A percentile compares a stretch with the other conserved stretches of the same genome.
Conservation (phyloP, 23 tunicate species). For the Trididemnum clinides region DNA sequence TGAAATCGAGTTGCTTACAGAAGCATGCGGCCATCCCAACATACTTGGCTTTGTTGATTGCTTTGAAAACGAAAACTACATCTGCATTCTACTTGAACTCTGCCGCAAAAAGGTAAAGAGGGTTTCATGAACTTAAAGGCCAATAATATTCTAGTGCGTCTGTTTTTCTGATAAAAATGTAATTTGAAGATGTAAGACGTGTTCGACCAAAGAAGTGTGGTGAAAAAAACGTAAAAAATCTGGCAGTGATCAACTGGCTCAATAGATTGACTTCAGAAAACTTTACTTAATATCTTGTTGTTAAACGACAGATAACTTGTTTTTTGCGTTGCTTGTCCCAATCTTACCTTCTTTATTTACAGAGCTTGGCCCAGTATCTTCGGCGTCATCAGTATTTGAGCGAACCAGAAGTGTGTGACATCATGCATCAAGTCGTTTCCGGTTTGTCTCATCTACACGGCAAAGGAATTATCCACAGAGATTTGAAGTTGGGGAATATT, state of each 20-base stretch:
- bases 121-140: too few species aligned
- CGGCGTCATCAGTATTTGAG: conserved; percentile 49
- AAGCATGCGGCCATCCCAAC: conserved; percentile 91
- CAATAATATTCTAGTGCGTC: too few species aligned
- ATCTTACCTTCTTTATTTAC: not conserved
- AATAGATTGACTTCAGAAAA: too few species aligned
- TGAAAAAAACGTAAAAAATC: too few species aligned
- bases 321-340: too few species aligned
- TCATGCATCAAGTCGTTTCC: conserved; percentile 63
- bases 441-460: conserved; percentile 88
- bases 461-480: conserved; percentile 93
- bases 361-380: conserved; percentile 85
- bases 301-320: too few species aligned
- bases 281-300: too few species aligned
- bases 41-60: conserved; percentile 56
- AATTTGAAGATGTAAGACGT: too few species aligned
- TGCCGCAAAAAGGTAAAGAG: conserved; percentile 74
- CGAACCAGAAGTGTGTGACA: conserved; percentile 78
- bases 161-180: too few species aligned
- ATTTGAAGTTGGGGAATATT: conserved; percentile 93
- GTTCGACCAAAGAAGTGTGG: too few species aligned
- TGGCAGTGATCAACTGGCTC: too few species aligned
- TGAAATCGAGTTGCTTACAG: conserved; percentile 80
- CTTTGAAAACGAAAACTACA: conserved; percentile 64
- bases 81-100: conserved; percentile 84